A percentile compares a stretch with the other conserved stretches of the same genome.
These are phyloP conservation scores for Boloria euphrosyne DNA, from an alignment of 2,888 invertebrate species.

Conservation along the genomic window DNA sequence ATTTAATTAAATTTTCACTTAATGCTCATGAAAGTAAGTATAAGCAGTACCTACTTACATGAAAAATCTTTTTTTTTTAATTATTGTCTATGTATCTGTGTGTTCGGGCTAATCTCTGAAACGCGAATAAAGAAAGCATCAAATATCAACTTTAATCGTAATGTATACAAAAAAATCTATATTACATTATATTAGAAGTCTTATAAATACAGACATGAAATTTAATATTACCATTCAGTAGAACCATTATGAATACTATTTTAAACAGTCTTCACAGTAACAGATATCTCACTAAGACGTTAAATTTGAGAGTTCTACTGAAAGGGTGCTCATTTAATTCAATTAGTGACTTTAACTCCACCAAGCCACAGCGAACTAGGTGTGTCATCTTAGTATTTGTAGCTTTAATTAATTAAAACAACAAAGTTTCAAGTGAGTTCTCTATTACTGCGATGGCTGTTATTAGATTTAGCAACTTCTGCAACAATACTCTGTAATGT, in stretches of 20 bases:
- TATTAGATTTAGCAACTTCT: conserved; percentile 47
- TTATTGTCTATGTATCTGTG: no score
- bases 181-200: no score
- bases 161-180: no score
- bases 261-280: neutral
- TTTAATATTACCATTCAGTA: no score
- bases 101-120: no score
- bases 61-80: no score
- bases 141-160: no score
- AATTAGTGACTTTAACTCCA: conserved; percentile 30
- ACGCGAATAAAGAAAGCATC: no score
- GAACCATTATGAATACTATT: neutral
- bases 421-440: conserved; percentile 59
- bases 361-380: conserved; percentile 42
- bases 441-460: conserved; percentile 47
- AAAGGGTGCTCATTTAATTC: conserved; percentile 30
- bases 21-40: no score
- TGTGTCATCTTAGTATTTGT: conserved; percentile 50
- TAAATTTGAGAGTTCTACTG: conserved; percentile 14
- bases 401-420: conserved; percentile 64
- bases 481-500: conserved; percentile 3
- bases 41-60: no score
- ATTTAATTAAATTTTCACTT: no score
- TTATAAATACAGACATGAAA: no score
- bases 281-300: conserved; percentile 8